Evolutionary conservation across 2,888 invertebrate genomes (phyloP).

Genomic region (Lysandra bellargus): DNA sequence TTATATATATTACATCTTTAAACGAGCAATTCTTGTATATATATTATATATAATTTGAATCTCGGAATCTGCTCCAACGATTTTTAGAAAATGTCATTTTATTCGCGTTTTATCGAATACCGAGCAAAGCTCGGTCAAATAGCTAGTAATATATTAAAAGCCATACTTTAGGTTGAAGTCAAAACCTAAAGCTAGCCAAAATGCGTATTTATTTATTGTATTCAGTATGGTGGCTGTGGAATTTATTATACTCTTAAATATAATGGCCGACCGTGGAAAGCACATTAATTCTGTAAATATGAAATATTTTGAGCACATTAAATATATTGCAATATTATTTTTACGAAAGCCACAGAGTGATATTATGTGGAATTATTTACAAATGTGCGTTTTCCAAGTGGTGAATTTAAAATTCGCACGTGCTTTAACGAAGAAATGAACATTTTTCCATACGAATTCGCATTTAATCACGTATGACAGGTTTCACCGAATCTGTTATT

Average conservation of each 20-base stretch:
- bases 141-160: neutral
- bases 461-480: slow-evolving; percentile 3
- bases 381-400: slow-evolving; percentile 1
- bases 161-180: neutral
- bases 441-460: slow-evolving; percentile 3
- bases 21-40: too few relatives aligned
- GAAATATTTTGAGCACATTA: slow-evolving; percentile 7
- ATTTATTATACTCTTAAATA: slow-evolving; percentile 29
- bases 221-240: neutral
- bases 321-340: slow-evolving; percentile 5
- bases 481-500: neutral
- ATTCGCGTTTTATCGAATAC: too few relatives aligned
- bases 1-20: too few relatives aligned
- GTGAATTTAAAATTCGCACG: slow-evolving; percentile 2
- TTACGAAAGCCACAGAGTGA: slow-evolving; percentile 11
- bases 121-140: too few relatives aligned
- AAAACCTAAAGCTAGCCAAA: slow-evolving; percentile 12
- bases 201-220: neutral
- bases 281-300: slow-evolving; percentile 23
- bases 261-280: slow-evolving; percentile 20
- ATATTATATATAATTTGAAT: too few relatives aligned
- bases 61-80: too few relatives aligned
- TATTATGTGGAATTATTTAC: slow-evolving; percentile 15
- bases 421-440: neutral
- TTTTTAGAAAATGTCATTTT: too few relatives aligned